A percentile compares a stretch with the other conserved stretches of the same genome.
Evolutionary conservation across 2,113 vertebrate species (phyloP).

Genomic region (Hydrochoerus hydrochaeris): DNA sequence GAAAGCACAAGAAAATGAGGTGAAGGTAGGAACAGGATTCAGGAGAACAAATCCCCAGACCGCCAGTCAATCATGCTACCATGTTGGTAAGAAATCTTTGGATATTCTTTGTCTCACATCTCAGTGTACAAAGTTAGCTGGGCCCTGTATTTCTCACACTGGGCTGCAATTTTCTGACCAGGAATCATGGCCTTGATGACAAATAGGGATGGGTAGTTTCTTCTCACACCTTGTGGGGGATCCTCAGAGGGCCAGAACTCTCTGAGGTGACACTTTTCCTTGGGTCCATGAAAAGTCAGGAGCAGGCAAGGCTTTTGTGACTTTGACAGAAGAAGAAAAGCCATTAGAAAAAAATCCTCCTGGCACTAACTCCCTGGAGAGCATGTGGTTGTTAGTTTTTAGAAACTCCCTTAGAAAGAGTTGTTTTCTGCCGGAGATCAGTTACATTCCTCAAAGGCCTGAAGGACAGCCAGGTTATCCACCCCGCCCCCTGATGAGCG

Average conservation of each 20-base stretch:
- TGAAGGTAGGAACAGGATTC: background rate
- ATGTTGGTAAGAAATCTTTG: background rate
- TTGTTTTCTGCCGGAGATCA: background rate
- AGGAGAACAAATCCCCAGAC: background rate
- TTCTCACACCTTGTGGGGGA: fast-evolving
- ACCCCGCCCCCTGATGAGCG: background rate
- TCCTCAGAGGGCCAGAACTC: background rate
- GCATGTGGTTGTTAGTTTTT: background rate
- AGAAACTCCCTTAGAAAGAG: conserved; percentile 2
- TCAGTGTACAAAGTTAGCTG: fast-evolving
- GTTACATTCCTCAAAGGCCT: background rate
- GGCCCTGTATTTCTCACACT: background rate
- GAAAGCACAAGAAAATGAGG: background rate
- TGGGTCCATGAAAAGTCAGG: background rate
- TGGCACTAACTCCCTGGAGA: background rate
- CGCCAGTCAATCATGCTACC: background rate
- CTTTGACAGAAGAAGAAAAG: background rate
- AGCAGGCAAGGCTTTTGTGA: background rate
- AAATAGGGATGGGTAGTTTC: background rate
- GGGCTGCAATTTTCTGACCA: background rate
- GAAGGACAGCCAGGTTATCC: background rate
- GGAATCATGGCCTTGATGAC: background rate
- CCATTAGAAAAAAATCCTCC: background rate
- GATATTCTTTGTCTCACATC: background rate
- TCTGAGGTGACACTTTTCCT: background rate